These are phyloP conservation scores for Scelioninae gen. 1 DNA, from an alignment of 2,888 invertebrate genomes.

Conservation along the genomic window DNA sequence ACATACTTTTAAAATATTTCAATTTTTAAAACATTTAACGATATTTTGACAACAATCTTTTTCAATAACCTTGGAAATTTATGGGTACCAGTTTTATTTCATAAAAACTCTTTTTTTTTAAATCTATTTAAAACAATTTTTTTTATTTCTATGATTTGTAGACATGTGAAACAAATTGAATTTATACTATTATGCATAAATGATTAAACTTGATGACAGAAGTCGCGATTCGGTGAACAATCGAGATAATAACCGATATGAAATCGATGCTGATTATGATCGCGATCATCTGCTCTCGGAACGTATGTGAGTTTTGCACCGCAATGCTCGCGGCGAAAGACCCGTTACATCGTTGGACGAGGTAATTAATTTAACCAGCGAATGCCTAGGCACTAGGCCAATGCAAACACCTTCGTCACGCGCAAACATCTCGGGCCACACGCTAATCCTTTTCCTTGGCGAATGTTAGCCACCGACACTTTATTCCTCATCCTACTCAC, in stretches of 20 bases:
- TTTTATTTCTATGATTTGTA: no score
- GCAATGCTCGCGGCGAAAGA: constrained; percentile 76
- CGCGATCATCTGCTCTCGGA: constrained; percentile 36
- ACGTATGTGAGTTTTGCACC: constrained; percentile 60
- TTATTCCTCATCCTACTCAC: constrained; percentile 29
- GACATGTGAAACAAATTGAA: no score
- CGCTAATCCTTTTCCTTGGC: constrained; percentile 67
- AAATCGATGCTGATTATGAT: constrained; percentile 67
- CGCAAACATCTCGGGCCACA: constrained; percentile 61
- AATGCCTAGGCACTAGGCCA: constrained; percentile 82
- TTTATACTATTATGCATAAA: no score
- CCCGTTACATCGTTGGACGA: constrained; percentile 82
- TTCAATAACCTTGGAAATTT: no score
- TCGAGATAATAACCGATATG: constrained; percentile 37
- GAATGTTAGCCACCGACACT: constrained; percentile 56
- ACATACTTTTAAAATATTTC: no score
- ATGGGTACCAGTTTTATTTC: no score
- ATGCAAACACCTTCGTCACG: constrained; percentile 74
- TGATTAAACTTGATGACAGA: not conserved
- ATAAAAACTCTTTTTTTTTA: no score
- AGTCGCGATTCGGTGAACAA: constrained; percentile 1
- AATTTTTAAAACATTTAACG: no score
- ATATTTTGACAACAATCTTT: no score
- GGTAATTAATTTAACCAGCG: constrained; percentile 83
- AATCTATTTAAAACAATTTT: no score